Evolutionary conservation across 2,797 vertebrate genomes (phyloP).

Genomic region (Sebastes baramenuke): DNA sequence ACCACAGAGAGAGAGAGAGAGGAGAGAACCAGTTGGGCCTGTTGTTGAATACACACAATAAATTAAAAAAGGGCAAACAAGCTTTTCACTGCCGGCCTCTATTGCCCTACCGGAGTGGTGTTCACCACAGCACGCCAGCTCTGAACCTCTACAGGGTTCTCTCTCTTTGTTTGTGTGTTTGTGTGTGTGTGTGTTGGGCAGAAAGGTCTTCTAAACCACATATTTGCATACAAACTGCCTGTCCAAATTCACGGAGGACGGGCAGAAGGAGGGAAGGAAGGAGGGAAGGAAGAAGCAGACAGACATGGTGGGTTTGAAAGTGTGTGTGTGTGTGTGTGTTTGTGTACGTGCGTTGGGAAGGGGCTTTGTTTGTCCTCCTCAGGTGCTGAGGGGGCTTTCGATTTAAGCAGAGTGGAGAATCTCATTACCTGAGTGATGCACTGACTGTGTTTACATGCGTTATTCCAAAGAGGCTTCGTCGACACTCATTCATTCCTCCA

Average conservation of each 20-base stretch:
- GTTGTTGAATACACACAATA: constrained; percentile 51
- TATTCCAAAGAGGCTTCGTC: constrained; percentile 47
- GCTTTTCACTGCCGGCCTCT: constrained; percentile 18
- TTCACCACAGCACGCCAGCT: constrained; percentile 38
- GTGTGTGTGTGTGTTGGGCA: neutral
- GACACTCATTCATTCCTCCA: neutral
- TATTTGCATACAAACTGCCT: constrained; percentile 71
- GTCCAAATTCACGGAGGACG: constrained; percentile 38
- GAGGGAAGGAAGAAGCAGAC: neutral
- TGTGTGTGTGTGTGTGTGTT: neutral
- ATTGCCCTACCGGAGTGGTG: constrained; percentile 26
- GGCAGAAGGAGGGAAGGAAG: neutral
- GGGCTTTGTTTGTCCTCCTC: constrained; percentile 55
- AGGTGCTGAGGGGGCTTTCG: constrained; percentile 50
- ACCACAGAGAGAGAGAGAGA: constrained; percentile 33
- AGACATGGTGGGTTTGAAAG: neutral
- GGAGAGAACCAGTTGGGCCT: constrained; percentile 54
- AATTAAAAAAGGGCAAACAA: constrained; percentile 31
- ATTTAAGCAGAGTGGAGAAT: constrained; percentile 63
- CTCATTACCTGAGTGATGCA: constrained; percentile 69
- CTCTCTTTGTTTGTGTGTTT: neutral
- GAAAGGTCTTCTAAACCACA: constrained; percentile 22
- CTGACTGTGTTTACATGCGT: constrained; percentile 56
- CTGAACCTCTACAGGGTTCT: constrained; percentile 6
- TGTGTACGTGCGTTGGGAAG: neutral